These are phyloP conservation scores for Linepithema humile DNA, from an alignment of 1,140 invertebrate species.

Conservation along the genomic window DNA sequence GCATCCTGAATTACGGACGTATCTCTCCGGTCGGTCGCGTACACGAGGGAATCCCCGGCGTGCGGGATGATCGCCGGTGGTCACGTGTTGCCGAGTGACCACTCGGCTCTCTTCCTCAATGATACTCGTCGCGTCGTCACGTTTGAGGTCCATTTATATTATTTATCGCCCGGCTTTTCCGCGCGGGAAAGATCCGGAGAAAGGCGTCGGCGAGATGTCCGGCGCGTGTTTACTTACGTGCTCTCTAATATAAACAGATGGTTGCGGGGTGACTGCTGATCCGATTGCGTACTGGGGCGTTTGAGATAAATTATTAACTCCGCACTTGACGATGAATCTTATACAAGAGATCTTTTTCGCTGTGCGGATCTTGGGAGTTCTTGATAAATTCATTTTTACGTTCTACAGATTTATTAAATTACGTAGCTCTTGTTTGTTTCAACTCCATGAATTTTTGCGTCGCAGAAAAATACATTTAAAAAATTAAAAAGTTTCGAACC, in stretches of 20 bases:
- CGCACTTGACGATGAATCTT: neutral
- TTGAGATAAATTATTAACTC: constrained; percentile 40
- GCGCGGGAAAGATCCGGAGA: constrained; percentile 9
- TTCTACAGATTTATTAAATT: neutral
- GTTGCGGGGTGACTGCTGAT: constrained; percentile 17
- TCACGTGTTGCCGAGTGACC: constrained; percentile 67
- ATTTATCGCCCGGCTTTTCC: constrained; percentile 55
- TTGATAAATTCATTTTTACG: neutral
- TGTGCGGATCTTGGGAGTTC: neutral
- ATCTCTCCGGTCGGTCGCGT: neutral
- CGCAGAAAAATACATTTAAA: neutral
- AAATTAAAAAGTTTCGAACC: neutral
- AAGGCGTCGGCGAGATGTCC: constrained; percentile 28
- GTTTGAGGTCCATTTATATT: constrained; percentile 64
- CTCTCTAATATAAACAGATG: constrained; percentile 40
- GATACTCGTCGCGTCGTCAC: constrained; percentile 58
- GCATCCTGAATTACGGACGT: neutral
- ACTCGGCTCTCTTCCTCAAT: constrained; percentile 29
- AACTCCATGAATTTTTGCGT: too few species aligned
- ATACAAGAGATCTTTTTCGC: neutral
- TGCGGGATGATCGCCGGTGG: constrained; percentile 41
- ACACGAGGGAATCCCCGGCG: constrained; percentile 37
- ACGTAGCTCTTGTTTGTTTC: neutral
- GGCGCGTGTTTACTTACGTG: constrained; percentile 37
- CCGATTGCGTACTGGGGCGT: constrained; percentile 22